Base-by-base conservation (phyloP, 2,888 invertebrate species). In the Aspidapion aeneum region DNA sequence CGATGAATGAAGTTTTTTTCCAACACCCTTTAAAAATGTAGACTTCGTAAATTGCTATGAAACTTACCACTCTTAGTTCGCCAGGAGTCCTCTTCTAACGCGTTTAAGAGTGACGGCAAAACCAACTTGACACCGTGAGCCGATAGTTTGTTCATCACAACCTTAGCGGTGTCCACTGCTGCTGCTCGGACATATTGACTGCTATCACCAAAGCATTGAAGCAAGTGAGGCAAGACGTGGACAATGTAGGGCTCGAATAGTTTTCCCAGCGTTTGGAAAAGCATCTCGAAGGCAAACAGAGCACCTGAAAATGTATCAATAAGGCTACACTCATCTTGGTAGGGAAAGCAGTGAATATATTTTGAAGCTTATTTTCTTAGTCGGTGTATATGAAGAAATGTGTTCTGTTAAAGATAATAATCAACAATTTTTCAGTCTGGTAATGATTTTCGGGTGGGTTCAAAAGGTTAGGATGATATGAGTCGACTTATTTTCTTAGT, bases 231-330 rank as follows among this genome's bases (percentile, higher is more conserved):
- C 68, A 99, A 83, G 56, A 98, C 94, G 79, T 98, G 96, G 61
- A 99, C 96, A 66, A 99, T 95, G 82, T 99, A 99, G 0, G 99
- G 99, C 82, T 99, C 99, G 82, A 99, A 99, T 63, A 98, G 84
- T 55, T 97, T 90, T 0, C 98, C 98, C 73, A 99, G 85, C 87
- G 94, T 94, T 72, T 90, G 89, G 80, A 96, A 97, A 55, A 98
- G 84, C 89, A 97, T 96, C 84, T 98, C 98, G 82, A 99, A 94
- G 0, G 98, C 98, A 82, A 99, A 95, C 59, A 99, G 82, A 0
- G 98, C 96, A 59, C 95, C 90, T 90, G 78, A 1, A 76, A 75
- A n/a, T n/a, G n/a, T n/a, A n/a, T n/a, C n/a, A n/a, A n/a, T n/a
- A n/a, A n/a, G n/a, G n/a, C n/a, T n/a, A n/a, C n/a, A n/a, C n/a